Conservation (phyloP, 1,140 invertebrate species). For the Trialeurodes vaporariorum region DNA sequence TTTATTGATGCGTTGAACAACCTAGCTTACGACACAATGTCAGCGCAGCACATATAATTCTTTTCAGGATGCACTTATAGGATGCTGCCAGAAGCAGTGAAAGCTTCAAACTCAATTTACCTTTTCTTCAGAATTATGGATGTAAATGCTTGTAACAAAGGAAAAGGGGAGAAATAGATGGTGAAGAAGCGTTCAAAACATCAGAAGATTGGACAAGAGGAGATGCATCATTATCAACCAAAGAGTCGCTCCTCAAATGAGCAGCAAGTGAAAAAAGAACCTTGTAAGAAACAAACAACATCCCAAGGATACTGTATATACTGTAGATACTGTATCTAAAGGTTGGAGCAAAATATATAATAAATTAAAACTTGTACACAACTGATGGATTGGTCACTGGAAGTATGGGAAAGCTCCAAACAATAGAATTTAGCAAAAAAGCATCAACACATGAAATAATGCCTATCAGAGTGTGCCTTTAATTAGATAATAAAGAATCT, state of each 20-base stretch:
- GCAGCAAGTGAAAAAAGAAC: background rate
- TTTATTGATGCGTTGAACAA: conserved; percentile 16
- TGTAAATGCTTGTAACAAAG: background rate
- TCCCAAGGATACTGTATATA: too few relatives aligned
- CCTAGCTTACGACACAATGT: conserved; percentile 13
- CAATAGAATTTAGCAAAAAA: background rate
- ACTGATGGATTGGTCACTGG: background rate
- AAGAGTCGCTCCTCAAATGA: background rate
- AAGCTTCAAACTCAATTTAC: background rate
- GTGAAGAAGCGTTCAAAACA: background rate
- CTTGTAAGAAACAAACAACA: background rate
- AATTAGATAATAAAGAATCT: background rate
- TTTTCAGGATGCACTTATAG: background rate
- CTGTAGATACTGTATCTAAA: background rate
- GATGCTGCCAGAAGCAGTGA: background rate
- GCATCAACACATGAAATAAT: background rate
- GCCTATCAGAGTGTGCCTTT: background rate
- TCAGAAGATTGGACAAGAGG: background rate
- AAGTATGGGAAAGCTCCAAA: background rate
- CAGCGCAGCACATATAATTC: background rate
- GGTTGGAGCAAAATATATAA: background rate
- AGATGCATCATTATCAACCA: background rate
- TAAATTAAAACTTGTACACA: background rate
- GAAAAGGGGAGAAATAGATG: background rate
- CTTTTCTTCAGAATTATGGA: background rate